Evolutionary conservation across 92 coral and sea anemone species (phyloP).

Genomic region (Zoanthus gigantus): DNA sequence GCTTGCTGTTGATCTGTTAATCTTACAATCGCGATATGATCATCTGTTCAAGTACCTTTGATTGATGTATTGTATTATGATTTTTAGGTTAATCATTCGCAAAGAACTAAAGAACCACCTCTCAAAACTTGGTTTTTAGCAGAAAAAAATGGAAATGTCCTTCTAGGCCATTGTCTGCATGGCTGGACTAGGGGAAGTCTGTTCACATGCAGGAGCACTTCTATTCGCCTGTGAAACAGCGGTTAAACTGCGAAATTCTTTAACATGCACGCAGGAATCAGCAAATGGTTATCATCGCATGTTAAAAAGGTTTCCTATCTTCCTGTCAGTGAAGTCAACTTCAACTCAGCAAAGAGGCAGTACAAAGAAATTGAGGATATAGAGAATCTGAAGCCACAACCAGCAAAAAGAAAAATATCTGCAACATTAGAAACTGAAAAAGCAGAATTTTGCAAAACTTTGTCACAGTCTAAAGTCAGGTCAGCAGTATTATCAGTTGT

Average conservation of each 20-base stretch:
- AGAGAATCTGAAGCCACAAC: neutral
- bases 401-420: slow-evolving; percentile 10
- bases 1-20: too few relatives aligned
- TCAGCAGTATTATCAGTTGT: slow-evolving; percentile 50
- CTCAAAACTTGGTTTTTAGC: slow-evolving; percentile 60
- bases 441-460: slow-evolving; percentile 26
- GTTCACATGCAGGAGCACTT: slow-evolving; percentile 31
- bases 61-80: too few relatives aligned
- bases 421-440: slow-evolving; percentile 43
- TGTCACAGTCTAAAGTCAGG: slow-evolving; percentile 17
- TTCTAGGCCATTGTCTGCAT: slow-evolving; percentile 57
- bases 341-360: slow-evolving; percentile 53
- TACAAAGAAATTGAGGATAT: slow-evolving; percentile 38
- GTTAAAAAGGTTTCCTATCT: slow-evolving; percentile 35
- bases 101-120: slow-evolving; percentile 50
- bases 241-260: slow-evolving; percentile 14
- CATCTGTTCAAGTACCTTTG: too few relatives aligned
- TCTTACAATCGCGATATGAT: too few relatives aligned
- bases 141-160: slow-evolving; percentile 44
- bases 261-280: slow-evolving; percentile 31
- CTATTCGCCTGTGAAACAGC: slow-evolving; percentile 47
- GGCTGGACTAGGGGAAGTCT: slow-evolving; percentile 39
- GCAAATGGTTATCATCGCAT: slow-evolving; percentile 32
- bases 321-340: slow-evolving; percentile 31
- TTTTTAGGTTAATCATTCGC: slow-evolving; percentile 52